A percentile compares a stretch with the other conserved stretches of the same genome.
Evolutionary conservation across 2,113 vertebrate species (phyloP).

Genomic region (Paracanthobrama guichenoti): DNA sequence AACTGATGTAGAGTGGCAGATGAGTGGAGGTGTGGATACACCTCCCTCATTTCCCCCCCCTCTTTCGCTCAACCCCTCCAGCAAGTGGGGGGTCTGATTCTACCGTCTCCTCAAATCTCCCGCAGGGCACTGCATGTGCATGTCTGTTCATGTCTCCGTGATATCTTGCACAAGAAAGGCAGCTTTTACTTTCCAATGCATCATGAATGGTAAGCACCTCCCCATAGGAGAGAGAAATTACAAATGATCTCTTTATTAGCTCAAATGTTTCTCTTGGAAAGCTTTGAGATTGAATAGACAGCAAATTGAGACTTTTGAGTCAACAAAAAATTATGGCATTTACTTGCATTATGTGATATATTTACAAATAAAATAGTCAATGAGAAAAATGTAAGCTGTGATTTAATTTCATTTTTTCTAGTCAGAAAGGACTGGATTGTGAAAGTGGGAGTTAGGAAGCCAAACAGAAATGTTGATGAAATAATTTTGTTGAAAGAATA

Average conservation of each 20-base stretch:
- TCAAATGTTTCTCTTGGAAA: neutral
- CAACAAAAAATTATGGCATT: neutral
- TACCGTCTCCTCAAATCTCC: conserved; percentile 17
- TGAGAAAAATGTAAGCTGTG: neutral
- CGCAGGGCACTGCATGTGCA: conserved; percentile 27
- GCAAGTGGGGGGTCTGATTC: conserved; percentile 8
- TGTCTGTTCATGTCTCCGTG: conserved; percentile 23
- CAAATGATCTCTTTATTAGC: neutral
- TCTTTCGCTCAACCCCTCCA: neutral
- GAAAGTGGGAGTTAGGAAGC: conserved; percentile 2
- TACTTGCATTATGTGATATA: neutral
- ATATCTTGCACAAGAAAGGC: conserved; percentile 25
- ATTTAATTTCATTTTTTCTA: neutral
- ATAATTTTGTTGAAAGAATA: neutral
- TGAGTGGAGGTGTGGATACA: conserved; percentile 18
- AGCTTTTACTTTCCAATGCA: conserved; percentile 12
- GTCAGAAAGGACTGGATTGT: neutral
- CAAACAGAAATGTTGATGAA: neutral
- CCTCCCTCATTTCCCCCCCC: neutral
- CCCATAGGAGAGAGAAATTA: neutral
- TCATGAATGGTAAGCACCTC: neutral
- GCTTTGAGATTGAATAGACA: neutral
- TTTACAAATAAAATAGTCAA: neutral
- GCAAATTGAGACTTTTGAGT: conserved; percentile 1
- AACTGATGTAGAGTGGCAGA: conserved; percentile 3